Percentiles rank a stretch among this genome's conserved stretches.
phyloP scores from a whole-genome alignment of 2,113 vertebrate genomes.

The Sula dactylatra region DNA sequence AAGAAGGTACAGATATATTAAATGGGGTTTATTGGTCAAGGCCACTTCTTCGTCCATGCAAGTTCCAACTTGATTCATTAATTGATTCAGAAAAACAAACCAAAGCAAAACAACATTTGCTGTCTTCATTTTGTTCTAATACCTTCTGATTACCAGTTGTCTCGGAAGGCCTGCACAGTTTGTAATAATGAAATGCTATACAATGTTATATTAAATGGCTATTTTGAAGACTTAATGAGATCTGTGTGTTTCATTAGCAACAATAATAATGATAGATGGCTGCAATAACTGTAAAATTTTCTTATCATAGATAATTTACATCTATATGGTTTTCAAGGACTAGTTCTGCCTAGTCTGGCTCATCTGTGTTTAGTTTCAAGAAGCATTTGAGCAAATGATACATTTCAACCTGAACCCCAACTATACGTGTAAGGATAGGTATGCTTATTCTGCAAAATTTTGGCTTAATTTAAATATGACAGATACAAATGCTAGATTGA shows the following conservation, averaged over 20 bases:
- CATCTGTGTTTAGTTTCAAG: neutral
- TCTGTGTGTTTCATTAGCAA: neutral
- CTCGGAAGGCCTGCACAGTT: neutral
- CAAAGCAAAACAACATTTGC: neutral
- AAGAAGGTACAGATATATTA: neutral
- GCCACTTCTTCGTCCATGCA: neutral
- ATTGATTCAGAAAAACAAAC: neutral
- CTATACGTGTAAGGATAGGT: neutral
- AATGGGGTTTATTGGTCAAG: neutral
- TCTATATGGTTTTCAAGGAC: neutral
- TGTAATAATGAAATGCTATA: neutral
- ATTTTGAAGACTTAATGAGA: neutral
- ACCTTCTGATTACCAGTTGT: neutral
- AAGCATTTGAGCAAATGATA: neutral
- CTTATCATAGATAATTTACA: neutral
- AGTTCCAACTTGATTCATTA: neutral
- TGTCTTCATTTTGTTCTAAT: neutral
- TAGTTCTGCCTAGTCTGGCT: neutral
- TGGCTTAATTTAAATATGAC: neutral
- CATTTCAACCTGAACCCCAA: neutral
- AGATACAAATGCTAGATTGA: neutral
- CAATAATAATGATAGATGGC: neutral
- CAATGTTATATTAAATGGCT: neutral
- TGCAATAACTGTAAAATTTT: neutral
- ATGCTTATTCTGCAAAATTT: neutral